Conservation (phyloP, 1,140 invertebrate genomes). For the Helicoverpa zea region DNA sequence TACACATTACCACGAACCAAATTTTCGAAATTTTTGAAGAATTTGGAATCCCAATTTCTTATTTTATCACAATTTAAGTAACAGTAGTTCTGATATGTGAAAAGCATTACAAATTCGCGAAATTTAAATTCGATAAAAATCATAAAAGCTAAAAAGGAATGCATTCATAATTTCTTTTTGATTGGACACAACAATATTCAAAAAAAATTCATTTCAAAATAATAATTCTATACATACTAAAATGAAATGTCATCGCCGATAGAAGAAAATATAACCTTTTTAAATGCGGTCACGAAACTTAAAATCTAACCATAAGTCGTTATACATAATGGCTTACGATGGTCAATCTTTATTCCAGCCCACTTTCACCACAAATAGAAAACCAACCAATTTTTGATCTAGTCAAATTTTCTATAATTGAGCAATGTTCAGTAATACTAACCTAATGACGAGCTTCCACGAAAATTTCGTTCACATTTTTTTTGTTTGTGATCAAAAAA, state of each 20-base stretch:
- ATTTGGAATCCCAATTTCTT: slow-evolving; percentile 32
- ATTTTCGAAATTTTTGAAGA: neutral
- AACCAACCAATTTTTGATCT: too few species aligned
- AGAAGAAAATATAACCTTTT: neutral
- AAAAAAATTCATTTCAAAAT: neutral
- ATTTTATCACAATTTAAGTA: slow-evolving; percentile 34
- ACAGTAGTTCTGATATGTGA: neutral
- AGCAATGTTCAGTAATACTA: too few species aligned
- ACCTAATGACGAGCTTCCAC: too few species aligned
- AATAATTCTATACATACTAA: neutral
- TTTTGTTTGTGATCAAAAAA: too few species aligned
- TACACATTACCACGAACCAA: neutral
- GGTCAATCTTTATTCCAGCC: neutral
- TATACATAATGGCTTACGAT: neutral
- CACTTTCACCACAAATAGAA: too few species aligned
- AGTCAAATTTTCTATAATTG: neutral
- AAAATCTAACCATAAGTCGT: neutral
- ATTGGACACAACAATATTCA: slow-evolving; percentile 19
- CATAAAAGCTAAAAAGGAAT: slow-evolving; percentile 29
- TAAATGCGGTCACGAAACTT: slow-evolving; percentile 3
- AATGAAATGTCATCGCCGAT: neutral
- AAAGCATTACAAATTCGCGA: slow-evolving; percentile 15
- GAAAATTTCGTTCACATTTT: too few species aligned
- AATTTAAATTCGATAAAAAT: slow-evolving; percentile 20
- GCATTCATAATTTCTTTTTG: slow-evolving; percentile 43